Percentiles rank a stretch among this genome's conserved stretches.
Conservation (phyloP, 2,113 vertebrate species). For the Lota lota region DNA sequence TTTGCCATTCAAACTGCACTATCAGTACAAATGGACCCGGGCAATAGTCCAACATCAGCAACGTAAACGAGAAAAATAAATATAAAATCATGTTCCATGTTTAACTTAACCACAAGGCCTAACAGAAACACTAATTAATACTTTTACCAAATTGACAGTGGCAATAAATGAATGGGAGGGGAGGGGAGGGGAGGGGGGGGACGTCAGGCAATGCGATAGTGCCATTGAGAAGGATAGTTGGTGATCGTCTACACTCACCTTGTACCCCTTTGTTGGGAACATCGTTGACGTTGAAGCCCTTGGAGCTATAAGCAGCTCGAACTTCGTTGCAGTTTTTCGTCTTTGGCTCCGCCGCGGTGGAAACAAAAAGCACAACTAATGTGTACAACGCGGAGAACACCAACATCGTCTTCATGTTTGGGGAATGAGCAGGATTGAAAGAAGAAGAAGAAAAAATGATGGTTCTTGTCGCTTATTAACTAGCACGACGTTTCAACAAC, state of each 20-base stretch:
- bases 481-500: conserved; percentile 41
- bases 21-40: no score
- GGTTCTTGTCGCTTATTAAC: conserved; percentile 24
- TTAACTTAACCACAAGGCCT: no score
- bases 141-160: conserved; percentile 5
- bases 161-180: neutral
- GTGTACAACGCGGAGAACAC: conserved; percentile 67
- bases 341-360: conserved; percentile 77
- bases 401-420: conserved; percentile 65
- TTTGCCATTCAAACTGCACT: no score
- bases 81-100: no score
- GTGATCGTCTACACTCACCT: conserved; percentile 62
- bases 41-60: no score
- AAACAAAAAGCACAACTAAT: conserved; percentile 64
- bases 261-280: conserved; percentile 84
- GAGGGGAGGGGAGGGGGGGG: no score
- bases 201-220: neutral
- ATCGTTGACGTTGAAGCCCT: conserved; percentile 88
- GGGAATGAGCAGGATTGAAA: neutral
- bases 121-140: conserved; percentile 5
- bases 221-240: neutral
- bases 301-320: conserved; percentile 80
- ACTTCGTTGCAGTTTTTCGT: conserved; percentile 88
- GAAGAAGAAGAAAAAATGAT: neutral
- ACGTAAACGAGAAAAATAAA: no score